Percentiles rank a stretch among this genome's conserved stretches.
Evolutionary conservation across 2,888 invertebrate genomes (phyloP).

Genomic region (Operophtera brumata): DNA sequence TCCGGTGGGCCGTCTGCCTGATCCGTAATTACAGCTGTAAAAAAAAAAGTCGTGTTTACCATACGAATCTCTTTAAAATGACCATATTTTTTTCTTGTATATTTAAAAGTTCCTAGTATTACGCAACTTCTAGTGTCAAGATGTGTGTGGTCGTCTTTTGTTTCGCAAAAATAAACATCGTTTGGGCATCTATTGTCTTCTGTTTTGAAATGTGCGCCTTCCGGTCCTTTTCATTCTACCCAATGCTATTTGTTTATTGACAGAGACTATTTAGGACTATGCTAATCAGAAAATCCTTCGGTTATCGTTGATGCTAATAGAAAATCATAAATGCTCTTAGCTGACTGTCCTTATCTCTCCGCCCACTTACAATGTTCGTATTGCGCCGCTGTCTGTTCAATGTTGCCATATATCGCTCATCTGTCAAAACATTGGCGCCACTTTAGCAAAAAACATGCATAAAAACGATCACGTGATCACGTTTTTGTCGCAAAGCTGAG

Average conservation of each 20-base stretch:
- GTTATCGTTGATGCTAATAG: slow-evolving; percentile 25
- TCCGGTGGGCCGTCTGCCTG: too few relatives aligned
- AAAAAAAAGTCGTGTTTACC: too few relatives aligned
- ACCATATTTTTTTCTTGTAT: too few relatives aligned
- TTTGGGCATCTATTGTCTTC: slow-evolving; percentile 44
- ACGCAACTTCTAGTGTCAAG: slow-evolving; percentile 24
- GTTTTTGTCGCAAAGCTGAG: slow-evolving; percentile 13
- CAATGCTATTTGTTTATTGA: slow-evolving; percentile 34
- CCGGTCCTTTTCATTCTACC: slow-evolving; percentile 36
- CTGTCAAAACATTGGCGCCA: slow-evolving; percentile 38
- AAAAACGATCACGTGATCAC: slow-evolving; percentile 23
- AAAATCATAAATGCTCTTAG: slow-evolving; percentile 27
- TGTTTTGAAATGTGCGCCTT: slow-evolving; percentile 33
- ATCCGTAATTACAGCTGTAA: too few relatives aligned
- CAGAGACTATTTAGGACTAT: slow-evolving; percentile 21
- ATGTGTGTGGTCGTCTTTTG: slow-evolving; percentile 67
- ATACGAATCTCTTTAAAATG: too few relatives aligned
- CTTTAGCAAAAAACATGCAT: slow-evolving; percentile 25
- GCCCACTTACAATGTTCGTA: slow-evolving; percentile 28
- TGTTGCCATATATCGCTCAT: slow-evolving; percentile 23
- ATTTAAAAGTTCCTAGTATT: background rate
- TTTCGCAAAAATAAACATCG: slow-evolving; percentile 56
- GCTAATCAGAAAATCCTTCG: slow-evolving; percentile 21
- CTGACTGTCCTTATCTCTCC: slow-evolving; percentile 25
- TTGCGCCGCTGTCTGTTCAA: slow-evolving; percentile 17